Percentiles rank a stretch among this genome's conserved stretches.
These are phyloP conservation scores for Fabriciana adippe DNA, from an alignment of 2,888 invertebrate genomes.

Conservation along the genomic window DNA sequence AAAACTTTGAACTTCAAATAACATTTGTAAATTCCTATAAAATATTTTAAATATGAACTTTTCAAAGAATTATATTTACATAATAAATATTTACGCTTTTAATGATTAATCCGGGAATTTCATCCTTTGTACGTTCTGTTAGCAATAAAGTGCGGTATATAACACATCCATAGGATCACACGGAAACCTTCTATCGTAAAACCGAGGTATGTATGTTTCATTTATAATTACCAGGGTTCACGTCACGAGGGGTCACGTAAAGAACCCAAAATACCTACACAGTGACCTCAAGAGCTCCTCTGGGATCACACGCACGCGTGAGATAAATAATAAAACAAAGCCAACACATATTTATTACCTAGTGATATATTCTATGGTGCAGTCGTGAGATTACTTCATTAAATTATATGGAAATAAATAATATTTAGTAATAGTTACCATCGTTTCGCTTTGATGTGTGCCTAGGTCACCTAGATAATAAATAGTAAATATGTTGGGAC, in stretches of 20 bases:
- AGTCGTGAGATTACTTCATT: background rate
- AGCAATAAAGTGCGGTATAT: background rate
- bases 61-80: no score
- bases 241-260: conserved; percentile 49
- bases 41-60: no score
- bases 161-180: conserved; percentile 31
- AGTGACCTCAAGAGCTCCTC: conserved; percentile 49
- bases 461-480: no score
- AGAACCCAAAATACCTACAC: conserved; percentile 50
- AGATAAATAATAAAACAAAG: conserved; percentile 50
- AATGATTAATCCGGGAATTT: no score
- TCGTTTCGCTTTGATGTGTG: no score
- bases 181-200: conserved; percentile 33
- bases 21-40: no score
- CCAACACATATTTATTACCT: conserved; percentile 36
- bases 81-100: no score
- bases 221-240: conserved; percentile 57
- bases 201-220: conserved; percentile 40
- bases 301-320: conserved; percentile 46
- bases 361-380: conserved; percentile 24
- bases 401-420: background rate
- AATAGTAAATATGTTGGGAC: no score
- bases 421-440: no score
- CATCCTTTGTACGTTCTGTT: no score
- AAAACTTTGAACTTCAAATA: no score